Conservation (phyloP, 2,888 invertebrate genomes). For the Amphipyra berbera region DNA sequence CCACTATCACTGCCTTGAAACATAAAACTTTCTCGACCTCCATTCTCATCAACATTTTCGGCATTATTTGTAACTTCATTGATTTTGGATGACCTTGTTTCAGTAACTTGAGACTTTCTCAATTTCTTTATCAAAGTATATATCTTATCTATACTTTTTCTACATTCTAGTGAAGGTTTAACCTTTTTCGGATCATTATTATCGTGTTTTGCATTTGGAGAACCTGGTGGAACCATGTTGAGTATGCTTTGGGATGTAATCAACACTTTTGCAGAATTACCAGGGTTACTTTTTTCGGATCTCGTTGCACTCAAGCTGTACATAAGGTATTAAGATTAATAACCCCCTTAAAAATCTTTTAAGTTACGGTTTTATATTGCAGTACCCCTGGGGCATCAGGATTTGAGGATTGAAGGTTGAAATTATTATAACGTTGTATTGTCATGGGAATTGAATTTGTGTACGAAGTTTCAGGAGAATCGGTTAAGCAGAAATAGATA, state of each 20-base stretch:
- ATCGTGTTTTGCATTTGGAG: slow-evolving; percentile 45
- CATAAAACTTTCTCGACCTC: slow-evolving; percentile 56
- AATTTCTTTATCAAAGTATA: slow-evolving; percentile 79
- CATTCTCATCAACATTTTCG: slow-evolving; percentile 42
- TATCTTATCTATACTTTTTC: slow-evolving; percentile 82
- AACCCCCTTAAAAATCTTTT: too few species aligned
- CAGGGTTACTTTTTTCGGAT: slow-evolving; percentile 16
- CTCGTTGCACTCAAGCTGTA: slow-evolving; percentile 21
- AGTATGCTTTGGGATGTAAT: slow-evolving; percentile 37
- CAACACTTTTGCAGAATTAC: slow-evolving; percentile 16
- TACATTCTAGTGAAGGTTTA: slow-evolving; percentile 70
- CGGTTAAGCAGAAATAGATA: too few species aligned
- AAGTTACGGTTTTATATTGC: too few species aligned
- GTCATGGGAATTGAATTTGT: too few species aligned
- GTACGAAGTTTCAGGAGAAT: too few species aligned
- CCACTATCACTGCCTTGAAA: slow-evolving; percentile 76
- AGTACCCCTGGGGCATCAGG: too few species aligned
- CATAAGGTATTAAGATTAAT: neutral
- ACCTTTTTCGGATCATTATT: slow-evolving; percentile 58
- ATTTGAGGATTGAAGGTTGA: too few species aligned
- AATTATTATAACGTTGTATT: too few species aligned
- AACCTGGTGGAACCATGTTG: slow-evolving; percentile 59
- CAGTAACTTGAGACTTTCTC: slow-evolving; percentile 58
- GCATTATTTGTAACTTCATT: slow-evolving; percentile 37
- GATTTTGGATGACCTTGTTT: slow-evolving; percentile 51